Base-by-base conservation (phyloP, 2,797 vertebrate species). In the Salmo trutta region DNA sequence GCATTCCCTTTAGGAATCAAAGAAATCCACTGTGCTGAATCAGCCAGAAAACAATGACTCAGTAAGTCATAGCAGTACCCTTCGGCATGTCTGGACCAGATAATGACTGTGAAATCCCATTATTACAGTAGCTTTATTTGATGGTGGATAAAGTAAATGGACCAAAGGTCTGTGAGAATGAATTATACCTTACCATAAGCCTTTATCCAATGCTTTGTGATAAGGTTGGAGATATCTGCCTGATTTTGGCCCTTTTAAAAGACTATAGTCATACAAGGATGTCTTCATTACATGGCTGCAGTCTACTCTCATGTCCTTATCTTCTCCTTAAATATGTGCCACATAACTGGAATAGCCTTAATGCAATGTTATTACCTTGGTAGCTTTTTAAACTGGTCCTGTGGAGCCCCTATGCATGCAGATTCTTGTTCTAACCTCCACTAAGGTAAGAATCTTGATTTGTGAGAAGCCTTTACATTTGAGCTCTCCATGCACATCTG, bases 91-190 rank as follows among this genome's bases (percentile, higher is more conserved):
- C 52, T 59, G 53, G 27, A 31, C 47, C 3, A 73, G 24, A 75
- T 75, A 75, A 67, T 75, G 59, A 66, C 74, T 75, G 74, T 75
- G 36, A 75, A 75, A 75, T 75, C 24, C 74, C 24, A 52, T 75
- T 75, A 75, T 10, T 17, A 66, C 74, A 29, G 64, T 7, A 75
- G 74, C 74, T 52, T 64, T 51, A 47, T 59, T 59, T 73, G 27
- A 73, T 47, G 53, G 5, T 33, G 10, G 53, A 59, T 59, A n/a
- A 56, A 73, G 27, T 5, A 73, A 59, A 59, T 56, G 52, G 52
- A 73, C 70, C 47, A 15, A 16, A 53, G 53, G 59, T 33, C 12
- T 59, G 71, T 24, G 51, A 21, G 27, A 33, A 73, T 56, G 29
- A 73, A 73, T 73, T 33, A 33, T 31, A 73, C 71, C 53, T 59